Evolutionary conservation across 2,797 vertebrate species (phyloP).

Genomic region (Sphenopsis melanotis): DNA sequence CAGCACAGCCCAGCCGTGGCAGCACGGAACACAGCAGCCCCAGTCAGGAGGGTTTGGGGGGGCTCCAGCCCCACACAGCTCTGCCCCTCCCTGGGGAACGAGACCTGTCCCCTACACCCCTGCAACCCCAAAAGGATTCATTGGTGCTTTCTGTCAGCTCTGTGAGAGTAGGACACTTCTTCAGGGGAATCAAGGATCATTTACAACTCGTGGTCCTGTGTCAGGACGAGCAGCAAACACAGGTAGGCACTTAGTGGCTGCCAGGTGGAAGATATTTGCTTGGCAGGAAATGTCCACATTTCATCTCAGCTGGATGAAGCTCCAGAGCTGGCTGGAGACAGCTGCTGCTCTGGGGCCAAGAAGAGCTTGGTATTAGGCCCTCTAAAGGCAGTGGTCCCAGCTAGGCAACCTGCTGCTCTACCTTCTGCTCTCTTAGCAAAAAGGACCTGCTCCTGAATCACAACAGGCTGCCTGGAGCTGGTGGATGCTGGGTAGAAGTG

Average conservation of each 20-base stretch:
- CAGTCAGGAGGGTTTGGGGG: fast-evolving
- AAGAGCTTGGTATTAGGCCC: neutral
- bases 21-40: fast-evolving
- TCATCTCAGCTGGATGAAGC: neutral
- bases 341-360: no score
- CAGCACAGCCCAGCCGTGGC: fast-evolving
- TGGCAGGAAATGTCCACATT: neutral
- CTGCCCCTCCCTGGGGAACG: neutral
- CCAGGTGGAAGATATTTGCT: neutral
- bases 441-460: neutral
- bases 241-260: neutral
- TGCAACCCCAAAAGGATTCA: neutral
- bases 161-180: fast-evolving
- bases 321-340: neutral
- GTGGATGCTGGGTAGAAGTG: neutral
- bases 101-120: neutral
- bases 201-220: neutral
- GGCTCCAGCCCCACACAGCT: neutral
- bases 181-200: neutral
- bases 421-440: neutral
- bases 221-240: neutral
- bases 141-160: neutral
- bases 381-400: neutral
- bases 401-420: neutral
- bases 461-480: neutral